Conservation (phyloP, 2,888 invertebrate genomes). For the Pharmacophagus antenor region DNA sequence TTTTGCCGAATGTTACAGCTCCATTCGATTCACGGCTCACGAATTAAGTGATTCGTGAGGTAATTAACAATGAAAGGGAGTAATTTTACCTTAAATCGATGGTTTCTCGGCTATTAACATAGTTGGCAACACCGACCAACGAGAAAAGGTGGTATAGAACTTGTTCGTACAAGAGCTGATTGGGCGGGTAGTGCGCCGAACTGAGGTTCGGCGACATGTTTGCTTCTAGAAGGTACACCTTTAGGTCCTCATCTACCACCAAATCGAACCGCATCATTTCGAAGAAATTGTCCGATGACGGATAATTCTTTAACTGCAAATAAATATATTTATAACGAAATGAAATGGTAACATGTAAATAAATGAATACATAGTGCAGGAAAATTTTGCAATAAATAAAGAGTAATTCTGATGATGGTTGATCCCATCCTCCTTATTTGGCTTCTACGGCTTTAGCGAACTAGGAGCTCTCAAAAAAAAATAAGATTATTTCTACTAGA, state of each 20-base stretch:
- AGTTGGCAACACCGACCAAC: conserved; percentile 86
- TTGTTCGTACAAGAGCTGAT: conserved; percentile 94
- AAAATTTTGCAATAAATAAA: too few relatives aligned
- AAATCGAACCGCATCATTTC: conserved; percentile 98
- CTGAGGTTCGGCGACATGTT: conserved; percentile 99
- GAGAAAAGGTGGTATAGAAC: conserved; percentile 91
- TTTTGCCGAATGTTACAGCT: too few relatives aligned
- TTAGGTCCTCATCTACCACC: conserved; percentile 91
- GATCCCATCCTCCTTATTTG: too few relatives aligned
- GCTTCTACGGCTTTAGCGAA: too few relatives aligned
- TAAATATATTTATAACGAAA: conserved; percentile 31
- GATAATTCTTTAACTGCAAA: conserved; percentile 69
- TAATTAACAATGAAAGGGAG: not conserved
- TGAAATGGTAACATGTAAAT: too few relatives aligned
- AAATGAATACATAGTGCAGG: too few relatives aligned
- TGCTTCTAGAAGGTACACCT: conserved; percentile 95
- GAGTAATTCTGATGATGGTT: too few relatives aligned
- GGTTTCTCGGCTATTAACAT: conserved; percentile 37
- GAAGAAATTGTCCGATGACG: conserved; percentile 88
- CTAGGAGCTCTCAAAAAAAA: too few relatives aligned
- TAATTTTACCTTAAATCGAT: conserved; percentile 33
- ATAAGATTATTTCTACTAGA: too few relatives aligned
- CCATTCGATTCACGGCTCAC: too few relatives aligned
- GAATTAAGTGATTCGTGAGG: too few relatives aligned
- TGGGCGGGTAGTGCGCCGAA: conserved; percentile 94